phyloP scores from a whole-genome alignment of 1,140 invertebrate species.

The Hirudo medicinalis region DNA sequence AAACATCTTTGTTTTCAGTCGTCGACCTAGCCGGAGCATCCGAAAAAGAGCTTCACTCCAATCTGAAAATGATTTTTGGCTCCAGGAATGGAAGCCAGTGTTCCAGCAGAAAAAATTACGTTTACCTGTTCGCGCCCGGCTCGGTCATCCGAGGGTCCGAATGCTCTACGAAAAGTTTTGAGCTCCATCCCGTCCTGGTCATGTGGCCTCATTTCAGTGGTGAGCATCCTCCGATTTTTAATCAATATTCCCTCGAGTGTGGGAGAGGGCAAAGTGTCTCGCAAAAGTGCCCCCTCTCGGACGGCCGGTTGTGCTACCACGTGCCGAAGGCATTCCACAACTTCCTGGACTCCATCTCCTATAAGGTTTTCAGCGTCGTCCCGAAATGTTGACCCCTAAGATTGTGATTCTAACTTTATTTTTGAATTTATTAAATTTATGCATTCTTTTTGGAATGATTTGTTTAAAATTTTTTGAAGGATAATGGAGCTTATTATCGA shows the following conservation, averaged over 20 bases:
- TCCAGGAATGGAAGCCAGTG: not conserved
- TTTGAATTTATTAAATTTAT: not conserved
- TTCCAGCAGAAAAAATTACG: too few species aligned
- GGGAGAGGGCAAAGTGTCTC: not conserved
- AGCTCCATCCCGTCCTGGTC: not conserved
- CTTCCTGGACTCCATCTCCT: not conserved
- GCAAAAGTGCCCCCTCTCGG: too few species aligned
- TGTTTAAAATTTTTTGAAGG: too few species aligned
- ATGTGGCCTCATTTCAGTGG: slow-evolving; percentile 17
- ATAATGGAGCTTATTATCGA: too few species aligned
- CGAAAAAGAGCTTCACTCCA: not conserved
- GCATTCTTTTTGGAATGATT: not conserved
- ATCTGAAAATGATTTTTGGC: not conserved
- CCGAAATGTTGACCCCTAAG: too few species aligned
- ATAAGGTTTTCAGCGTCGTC: not conserved
- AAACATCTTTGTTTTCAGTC: not conserved
- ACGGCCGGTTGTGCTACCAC: not conserved
- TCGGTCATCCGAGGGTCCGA: not conserved
- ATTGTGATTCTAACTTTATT: not conserved
- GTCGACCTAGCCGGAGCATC: not conserved
- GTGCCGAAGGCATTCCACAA: not conserved
- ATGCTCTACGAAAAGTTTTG: not conserved
- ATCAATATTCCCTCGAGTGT: not conserved
- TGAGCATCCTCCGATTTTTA: slow-evolving; percentile 8
- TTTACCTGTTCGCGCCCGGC: slow-evolving; percentile 8